Evolutionary conservation across 2,113 vertebrate species (phyloP), one percentile per base, ranked within the genome.

Genomic region (Melanocharis versteri): DNA sequence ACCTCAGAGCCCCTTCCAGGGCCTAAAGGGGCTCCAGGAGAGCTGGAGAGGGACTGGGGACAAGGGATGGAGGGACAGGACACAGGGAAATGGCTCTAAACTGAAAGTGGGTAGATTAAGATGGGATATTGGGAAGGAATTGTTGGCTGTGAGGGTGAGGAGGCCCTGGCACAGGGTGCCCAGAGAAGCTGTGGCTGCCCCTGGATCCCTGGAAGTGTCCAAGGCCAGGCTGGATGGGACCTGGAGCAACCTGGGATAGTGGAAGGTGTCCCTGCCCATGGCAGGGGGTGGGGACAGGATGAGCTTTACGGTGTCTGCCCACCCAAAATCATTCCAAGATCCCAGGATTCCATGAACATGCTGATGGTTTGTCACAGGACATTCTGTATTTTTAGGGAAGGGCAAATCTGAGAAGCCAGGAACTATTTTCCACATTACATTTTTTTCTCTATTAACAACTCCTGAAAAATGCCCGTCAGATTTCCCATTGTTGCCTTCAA

Each of bases 111-210:
- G 50, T 37, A 53, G 50, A 37, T 22, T 4, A 0, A 19, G 82
- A 13, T 57, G 51, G 70, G 33, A 64, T 11, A 15, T 5, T 54
- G 40, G 68, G 35, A 30, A 66, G 11, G 10, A 50, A 58, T 68
- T 37, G 0, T 3, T 45, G 0, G 0, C 9, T 83, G 33, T 1
- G 39, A 72, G 27, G 27, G 8, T 44, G 37, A 13, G 0, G 6
- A 83, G 37, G 26, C 8, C 15, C 37, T 83, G 47, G 39, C 2
- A 60, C 1, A 16, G 54, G 3, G 0, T 53, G 0, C 27, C 53
- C 72, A 77, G 53, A 69, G 54, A 33, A 69, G 33, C 39, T 53
- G 39, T 61, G 39, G 39, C 64, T 69, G 27, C 6, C 6, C 8
- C 45, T n/a, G 44, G 35, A 78, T 28, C 39, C 73, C n/a, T 69